Evolutionary conservation across 1,140 invertebrate species (phyloP), one percentile per base, ranked within the genome.

Genomic region (Drosophila orena): DNA sequence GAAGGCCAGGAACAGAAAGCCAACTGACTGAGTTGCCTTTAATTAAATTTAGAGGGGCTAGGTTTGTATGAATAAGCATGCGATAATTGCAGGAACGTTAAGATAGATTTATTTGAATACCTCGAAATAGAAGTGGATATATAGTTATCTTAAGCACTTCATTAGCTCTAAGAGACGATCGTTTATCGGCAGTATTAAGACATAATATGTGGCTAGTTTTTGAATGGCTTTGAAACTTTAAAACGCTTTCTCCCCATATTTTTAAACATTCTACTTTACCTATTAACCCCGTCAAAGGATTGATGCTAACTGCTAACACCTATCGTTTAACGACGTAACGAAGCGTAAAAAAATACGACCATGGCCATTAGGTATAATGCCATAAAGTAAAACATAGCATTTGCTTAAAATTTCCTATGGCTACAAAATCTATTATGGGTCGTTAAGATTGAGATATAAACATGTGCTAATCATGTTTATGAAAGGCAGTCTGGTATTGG

Each of bases 1-100:
- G 24, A 34, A 46, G 66, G 15, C 37, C 47, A 44, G 27, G 46
- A 38, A 52, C 57, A n/a, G 15, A 37, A 30, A 11, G 17, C 11
- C 44, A 5, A 7, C 22, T 17, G 14, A 22, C 12, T 27, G 64
- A 64, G 35, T 35, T 30, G 58, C 7, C 27, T 65, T 64, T 42
- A 50, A 66, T 66, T 66, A 64, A 66, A 49, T 61, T 58, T 61
- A 58, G 42, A 20, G 53, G 59, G 37, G 35, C 40, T 15, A 30
- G n/a, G 34, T 7, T 8, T 30, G n/a, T n/a, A n/a, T n/a, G n/a
- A n/a, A n/a, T n/a, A n/a, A n/a, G n/a, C n/a, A n/a, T n/a, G n/a
- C n/a, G n/a, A n/a, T n/a, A n/a, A 14, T 38, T 38, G 37, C 37
- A 38, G 11, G 37, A 38, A 4, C 37, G 10, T 10, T 38, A 14